Evolutionary conservation across 2,113 vertebrate genomes (phyloP).

Genomic region (Cryptoleucopteryx plumbea): DNA sequence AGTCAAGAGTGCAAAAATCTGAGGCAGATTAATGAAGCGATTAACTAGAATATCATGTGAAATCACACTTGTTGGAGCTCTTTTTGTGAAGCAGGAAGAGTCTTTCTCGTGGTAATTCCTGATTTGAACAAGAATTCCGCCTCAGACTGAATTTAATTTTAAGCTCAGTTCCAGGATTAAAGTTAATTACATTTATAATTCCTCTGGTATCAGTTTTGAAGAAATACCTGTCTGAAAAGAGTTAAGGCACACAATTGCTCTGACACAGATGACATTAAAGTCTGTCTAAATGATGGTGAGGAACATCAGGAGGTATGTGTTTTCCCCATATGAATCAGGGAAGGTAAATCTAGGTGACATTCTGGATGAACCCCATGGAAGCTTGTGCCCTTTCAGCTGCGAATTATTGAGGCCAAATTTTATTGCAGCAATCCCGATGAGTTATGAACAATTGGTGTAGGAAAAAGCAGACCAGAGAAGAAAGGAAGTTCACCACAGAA

Average conservation of each 20-base stretch:
- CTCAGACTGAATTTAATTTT: neutral
- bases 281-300: neutral
- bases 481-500: neutral
- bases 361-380: neutral
- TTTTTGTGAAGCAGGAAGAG: neutral
- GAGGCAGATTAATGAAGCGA: neutral
- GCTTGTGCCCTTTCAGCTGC: neutral
- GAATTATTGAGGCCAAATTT: neutral
- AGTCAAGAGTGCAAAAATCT: neutral
- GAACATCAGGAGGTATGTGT: neutral
- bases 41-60: neutral
- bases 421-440: neutral
- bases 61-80: neutral
- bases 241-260: neutral
- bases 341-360: neutral
- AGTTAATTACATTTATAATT: neutral
- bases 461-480: neutral
- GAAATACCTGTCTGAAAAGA: neutral
- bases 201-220: neutral
- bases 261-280: neutral
- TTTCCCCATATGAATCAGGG: neutral
- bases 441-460: neutral
- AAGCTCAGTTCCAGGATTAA: neutral
- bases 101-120: neutral
- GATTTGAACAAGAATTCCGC: neutral